These are phyloP conservation scores for Spinus olivaceus DNA, from an alignment of 2,797 vertebrate genomes.

Conservation along the genomic window DNA sequence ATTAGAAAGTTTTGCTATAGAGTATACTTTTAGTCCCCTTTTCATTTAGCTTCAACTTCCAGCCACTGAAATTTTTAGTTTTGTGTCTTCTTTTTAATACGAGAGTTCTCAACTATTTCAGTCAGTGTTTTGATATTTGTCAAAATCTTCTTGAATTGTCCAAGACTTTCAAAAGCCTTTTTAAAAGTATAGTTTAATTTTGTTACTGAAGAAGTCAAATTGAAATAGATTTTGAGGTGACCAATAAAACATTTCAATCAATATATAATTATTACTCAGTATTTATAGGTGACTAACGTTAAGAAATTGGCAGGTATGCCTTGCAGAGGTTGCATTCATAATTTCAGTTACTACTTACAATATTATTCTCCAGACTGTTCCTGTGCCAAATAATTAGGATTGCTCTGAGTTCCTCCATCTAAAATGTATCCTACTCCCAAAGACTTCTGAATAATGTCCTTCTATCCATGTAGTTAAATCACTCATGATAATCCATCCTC, in stretches of 20 bases:
- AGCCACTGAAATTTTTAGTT: neutral
- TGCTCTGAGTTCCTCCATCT: neutral
- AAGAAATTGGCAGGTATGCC: neutral
- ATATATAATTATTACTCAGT: neutral
- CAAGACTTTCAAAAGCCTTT: neutral
- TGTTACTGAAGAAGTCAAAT: neutral
- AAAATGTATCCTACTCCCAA: neutral
- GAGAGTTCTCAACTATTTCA: fast-evolving
- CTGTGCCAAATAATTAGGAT: neutral
- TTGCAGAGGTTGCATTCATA: neutral
- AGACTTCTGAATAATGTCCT: neutral
- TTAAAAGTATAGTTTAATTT: neutral
- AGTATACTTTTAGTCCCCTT: neutral
- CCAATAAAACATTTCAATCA: neutral
- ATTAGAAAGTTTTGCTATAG: neutral
- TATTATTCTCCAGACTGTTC: neutral
- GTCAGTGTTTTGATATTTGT: neutral
- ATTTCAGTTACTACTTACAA: neutral
- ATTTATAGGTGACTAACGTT: neutral
- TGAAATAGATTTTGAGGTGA: neutral
- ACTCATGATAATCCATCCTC: neutral
- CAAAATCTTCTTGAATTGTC: neutral
- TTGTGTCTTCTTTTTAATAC: neutral
- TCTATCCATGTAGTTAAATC: neutral
- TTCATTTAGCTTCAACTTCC: neutral